A percentile compares a stretch with the other conserved stretches of the same genome.
These are phyloP conservation scores for Rhinatrema bivittatum DNA, from an alignment of 2,797 vertebrate genomes.

Conservation along the genomic window DNA sequence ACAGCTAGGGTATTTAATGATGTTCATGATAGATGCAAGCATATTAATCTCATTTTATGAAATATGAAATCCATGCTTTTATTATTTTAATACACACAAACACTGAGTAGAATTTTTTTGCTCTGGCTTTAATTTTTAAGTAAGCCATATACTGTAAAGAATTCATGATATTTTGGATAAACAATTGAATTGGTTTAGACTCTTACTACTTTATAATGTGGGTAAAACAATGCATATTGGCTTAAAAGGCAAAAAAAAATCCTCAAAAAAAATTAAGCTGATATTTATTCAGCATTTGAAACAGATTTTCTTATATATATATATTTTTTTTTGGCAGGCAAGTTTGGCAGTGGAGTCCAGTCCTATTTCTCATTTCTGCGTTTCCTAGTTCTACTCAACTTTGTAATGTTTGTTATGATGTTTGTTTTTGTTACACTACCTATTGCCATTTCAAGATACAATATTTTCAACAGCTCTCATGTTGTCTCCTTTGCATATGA, in stretches of 20 bases:
- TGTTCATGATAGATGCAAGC: too few relatives aligned
- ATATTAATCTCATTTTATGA: too few relatives aligned
- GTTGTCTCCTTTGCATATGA: slow-evolving; percentile 26
- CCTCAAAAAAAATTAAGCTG: rapidly evolving
- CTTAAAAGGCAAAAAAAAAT: not conserved
- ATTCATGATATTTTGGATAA: too few relatives aligned
- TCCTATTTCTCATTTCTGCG: slow-evolving; percentile 95
- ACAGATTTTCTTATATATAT: too few relatives aligned
- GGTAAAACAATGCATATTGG: not conserved
- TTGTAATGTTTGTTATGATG: slow-evolving; percentile 82
- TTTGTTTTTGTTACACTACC: slow-evolving; percentile 82
- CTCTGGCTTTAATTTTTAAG: too few relatives aligned
- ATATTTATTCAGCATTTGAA: not conserved
- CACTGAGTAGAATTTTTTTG: too few relatives aligned
- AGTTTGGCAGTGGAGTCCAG: slow-evolving; percentile 88
- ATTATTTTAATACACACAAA: too few relatives aligned
- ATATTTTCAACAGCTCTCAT: slow-evolving; percentile 57
- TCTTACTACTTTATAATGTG: not conserved
- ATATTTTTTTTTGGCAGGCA: slow-evolving; percentile 58
- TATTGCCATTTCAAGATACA: slow-evolving; percentile 52
- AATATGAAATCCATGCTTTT: too few relatives aligned
- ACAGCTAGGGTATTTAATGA: too few relatives aligned
- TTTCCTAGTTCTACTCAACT: slow-evolving; percentile 86
- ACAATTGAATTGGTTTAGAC: not conserved
- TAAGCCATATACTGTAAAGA: too few relatives aligned